phyloP scores from a whole-genome alignment of 2,888 invertebrate genomes.

The Phyllotreta cruciferae region DNA sequence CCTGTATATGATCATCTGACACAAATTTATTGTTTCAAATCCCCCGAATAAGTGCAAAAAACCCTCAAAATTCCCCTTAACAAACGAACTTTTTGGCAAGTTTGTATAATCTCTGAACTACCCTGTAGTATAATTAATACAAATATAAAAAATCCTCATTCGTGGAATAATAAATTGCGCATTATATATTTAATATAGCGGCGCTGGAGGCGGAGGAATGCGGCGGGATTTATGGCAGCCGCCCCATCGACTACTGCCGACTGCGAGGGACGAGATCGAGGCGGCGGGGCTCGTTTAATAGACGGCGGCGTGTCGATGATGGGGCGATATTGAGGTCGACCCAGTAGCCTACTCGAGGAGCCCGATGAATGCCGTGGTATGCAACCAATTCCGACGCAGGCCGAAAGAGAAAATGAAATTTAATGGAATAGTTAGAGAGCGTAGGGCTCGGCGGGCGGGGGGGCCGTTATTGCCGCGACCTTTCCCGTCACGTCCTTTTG shows the following conservation, averaged over 20 bases:
- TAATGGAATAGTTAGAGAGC: slow-evolving; percentile 42
- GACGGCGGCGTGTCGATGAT: slow-evolving; percentile 50
- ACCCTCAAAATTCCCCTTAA: no score
- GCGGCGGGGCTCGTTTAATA: slow-evolving; percentile 47
- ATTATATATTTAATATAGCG: no score
- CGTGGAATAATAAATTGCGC: no score
- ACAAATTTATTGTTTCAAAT: no score
- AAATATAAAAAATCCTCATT: not conserved
- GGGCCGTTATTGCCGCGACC: slow-evolving; percentile 18
- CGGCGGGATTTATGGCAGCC: no score
- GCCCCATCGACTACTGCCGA: slow-evolving; percentile 18
- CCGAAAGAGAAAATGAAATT: slow-evolving; percentile 50
- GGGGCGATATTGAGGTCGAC: slow-evolving; percentile 54
- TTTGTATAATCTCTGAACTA: no score
- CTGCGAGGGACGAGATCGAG: slow-evolving; percentile 25
- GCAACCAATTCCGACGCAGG: slow-evolving; percentile 48
- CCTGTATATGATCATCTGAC: no score
- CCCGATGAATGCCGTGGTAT: slow-evolving; percentile 50
- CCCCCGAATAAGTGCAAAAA: no score
- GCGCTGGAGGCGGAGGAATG: no score
- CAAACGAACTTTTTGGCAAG: no score
- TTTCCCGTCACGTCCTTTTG: slow-evolving; percentile 16
- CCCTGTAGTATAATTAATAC: not conserved
- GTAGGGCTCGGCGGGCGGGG: not conserved
- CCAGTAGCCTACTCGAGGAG: slow-evolving; percentile 53